phyloP scores from a whole-genome alignment of 2,113 vertebrate genomes.

The Scolopax mira region DNA sequence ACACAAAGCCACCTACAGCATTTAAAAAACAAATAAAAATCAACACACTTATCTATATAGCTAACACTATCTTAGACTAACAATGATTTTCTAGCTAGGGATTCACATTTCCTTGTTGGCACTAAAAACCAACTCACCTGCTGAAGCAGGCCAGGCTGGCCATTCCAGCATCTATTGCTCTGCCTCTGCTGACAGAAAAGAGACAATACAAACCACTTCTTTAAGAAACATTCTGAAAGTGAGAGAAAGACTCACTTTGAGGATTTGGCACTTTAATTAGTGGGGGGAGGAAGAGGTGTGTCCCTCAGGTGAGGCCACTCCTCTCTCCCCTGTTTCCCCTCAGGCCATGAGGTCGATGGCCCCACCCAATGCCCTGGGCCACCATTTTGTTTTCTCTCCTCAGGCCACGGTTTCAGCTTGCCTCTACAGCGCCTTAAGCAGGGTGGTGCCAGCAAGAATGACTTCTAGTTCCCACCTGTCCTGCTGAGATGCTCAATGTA shows the following conservation, averaged over 20 bases:
- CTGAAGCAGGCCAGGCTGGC: neutral
- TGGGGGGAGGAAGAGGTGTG: accelerated
- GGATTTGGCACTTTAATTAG: neutral
- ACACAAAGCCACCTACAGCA: neutral
- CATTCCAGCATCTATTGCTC: accelerated
- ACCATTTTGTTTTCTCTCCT: neutral
- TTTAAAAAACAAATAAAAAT: neutral
- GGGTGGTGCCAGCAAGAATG: accelerated
- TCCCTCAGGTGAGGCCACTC: accelerated
- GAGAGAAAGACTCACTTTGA: accelerated
- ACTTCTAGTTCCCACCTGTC: accelerated
- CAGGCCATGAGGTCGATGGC: accelerated
- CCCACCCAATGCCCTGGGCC: accelerated
- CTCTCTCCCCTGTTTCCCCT: neutral
- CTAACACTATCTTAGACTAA: neutral
- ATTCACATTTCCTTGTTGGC: neutral
- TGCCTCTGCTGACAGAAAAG: accelerated
- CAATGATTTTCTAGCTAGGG: neutral
- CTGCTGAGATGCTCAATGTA: accelerated
- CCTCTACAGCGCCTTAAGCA: accelerated
- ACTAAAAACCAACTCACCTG: neutral
- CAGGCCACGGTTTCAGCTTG: accelerated
- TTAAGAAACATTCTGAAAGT: accelerated
- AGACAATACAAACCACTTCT: accelerated
- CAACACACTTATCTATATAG: neutral